Conservation (phyloP, 53 echinoderm and acorn worm genomes). For the Actinopyga echinites region DNA sequence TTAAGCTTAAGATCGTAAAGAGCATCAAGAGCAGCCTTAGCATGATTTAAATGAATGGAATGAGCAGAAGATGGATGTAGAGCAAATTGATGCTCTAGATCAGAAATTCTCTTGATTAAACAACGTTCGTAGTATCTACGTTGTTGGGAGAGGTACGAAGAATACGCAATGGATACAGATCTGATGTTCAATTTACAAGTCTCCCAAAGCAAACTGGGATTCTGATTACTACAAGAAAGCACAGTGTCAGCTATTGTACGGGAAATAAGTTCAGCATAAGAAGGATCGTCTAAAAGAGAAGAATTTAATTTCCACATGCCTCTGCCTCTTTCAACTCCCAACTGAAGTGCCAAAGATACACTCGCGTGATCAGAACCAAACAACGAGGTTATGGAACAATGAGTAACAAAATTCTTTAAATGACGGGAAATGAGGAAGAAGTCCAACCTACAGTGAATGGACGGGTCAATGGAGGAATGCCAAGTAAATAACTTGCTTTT, state of each 20-base stretch:
- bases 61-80: too few relatives aligned
- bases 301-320: conserved; percentile 45
- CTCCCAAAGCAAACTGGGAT: conserved; percentile 4
- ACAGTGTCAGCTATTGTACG: conserved; percentile 7
- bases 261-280: not conserved
- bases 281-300: not conserved
- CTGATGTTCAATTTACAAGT: not conserved
- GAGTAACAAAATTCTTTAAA: not conserved
- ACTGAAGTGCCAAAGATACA: not conserved
- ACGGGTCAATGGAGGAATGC: not conserved
- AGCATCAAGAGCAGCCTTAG: too few relatives aligned
- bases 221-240: not conserved
- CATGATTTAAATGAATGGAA: too few relatives aligned
- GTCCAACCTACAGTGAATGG: too few relatives aligned
- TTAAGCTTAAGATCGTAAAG: too few relatives aligned
- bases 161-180: not conserved
- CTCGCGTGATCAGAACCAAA: conserved; percentile 32
- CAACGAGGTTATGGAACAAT: conserved; percentile 2
- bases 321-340: conserved; percentile 9
- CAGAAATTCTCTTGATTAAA: too few relatives aligned
- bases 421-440: too few relatives aligned
- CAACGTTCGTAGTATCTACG: too few relatives aligned
- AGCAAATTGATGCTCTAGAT: too few relatives aligned
- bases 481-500: not conserved
- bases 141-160: not conserved